These are phyloP conservation scores for Acromyrmex heyeri DNA, from an alignment of 1,140 invertebrate species.

Conservation along the genomic window DNA sequence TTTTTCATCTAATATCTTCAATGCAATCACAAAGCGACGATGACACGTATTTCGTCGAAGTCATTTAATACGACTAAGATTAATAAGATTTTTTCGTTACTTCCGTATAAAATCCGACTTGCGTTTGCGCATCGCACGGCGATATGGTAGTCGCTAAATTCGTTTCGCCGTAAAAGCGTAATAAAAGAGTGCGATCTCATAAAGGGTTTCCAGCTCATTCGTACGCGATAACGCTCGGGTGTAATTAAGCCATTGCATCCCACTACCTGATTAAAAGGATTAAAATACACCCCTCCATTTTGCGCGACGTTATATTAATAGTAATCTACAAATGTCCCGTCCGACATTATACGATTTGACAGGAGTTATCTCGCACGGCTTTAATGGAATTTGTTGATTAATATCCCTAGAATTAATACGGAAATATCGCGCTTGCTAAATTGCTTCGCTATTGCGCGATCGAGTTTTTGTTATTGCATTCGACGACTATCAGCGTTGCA, in stretches of 20 bases:
- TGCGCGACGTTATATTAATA: slow-evolving; percentile 51
- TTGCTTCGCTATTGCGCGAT: slow-evolving; percentile 56
- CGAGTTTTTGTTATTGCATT: slow-evolving; percentile 59
- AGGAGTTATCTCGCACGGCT: slow-evolving; percentile 46
- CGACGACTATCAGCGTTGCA: slow-evolving; percentile 55
- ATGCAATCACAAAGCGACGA: background rate
- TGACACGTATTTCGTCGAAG: background rate
- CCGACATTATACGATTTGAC: slow-evolving; percentile 55
- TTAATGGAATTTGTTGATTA: slow-evolving; percentile 70
- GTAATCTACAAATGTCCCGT: slow-evolving; percentile 52
- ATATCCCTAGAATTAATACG: slow-evolving; percentile 65
- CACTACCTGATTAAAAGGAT: slow-evolving; percentile 61
- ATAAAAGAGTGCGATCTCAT: slow-evolving; percentile 42
- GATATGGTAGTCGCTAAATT: slow-evolving; percentile 47
- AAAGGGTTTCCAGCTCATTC: slow-evolving; percentile 53
- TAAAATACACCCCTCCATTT: slow-evolving; percentile 60
- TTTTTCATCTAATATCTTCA: slow-evolving; percentile 5
- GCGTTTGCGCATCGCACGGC: background rate
- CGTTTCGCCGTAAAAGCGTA: slow-evolving; percentile 32
- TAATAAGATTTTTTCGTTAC: slow-evolving; percentile 27
- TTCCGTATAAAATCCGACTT: background rate
- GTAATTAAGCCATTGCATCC: slow-evolving; percentile 62
- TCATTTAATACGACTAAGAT: slow-evolving; percentile 9
- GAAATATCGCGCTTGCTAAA: slow-evolving; percentile 42
- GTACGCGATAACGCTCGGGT: slow-evolving; percentile 35